Base-by-base conservation (phyloP, 2,888 invertebrate species). In the Laothoe populi region DNA sequence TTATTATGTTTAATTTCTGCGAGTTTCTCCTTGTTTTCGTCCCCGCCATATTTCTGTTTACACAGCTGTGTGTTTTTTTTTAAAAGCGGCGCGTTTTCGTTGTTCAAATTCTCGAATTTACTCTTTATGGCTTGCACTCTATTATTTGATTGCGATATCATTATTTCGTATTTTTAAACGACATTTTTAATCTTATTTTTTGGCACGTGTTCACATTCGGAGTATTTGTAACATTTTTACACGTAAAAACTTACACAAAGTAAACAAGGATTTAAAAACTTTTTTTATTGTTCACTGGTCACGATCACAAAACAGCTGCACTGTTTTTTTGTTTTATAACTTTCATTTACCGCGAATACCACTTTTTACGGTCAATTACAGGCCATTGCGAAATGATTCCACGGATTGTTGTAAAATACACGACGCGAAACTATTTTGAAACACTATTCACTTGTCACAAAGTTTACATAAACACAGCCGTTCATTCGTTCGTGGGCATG, bases 111-210 rank as follows among this genome's bases (percentile, higher is more conserved):
- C 75, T 95, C 95, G 75, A 95, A 95, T 85, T 94, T 94, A 82
- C 90, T 94, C 79, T 94, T 95, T 66, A 95, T 95, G 59, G 94
- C 93, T 89, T 94, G 95, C 49, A 95, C 95, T 87, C 95, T 90
- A 77, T 92, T 93, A 75, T 86, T 84, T 65, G 86, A 79, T 77
- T 87, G 84, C 66, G 90, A 88, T 87, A 90, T 82, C 92, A 92
- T 89, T 83, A 84, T 92, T 88, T 89, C 79, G 74, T 78, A 69
- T 65, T 70, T 70, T 72, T 73, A 70, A 74, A 78, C 79, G 79
- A 79, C 89, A 89, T 90, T 84, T 87, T 81, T 53, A 72, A 58
- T 58, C 64, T 63, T 61, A 62, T 58, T 63, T 63, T 60, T 59
- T 11, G n/a, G 42, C 35, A 48, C 38, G 8, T 38, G 38, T 65